Evolutionary conservation across 2,888 invertebrate species (phyloP).

Genomic region (Temnothorax ravouxi): DNA sequence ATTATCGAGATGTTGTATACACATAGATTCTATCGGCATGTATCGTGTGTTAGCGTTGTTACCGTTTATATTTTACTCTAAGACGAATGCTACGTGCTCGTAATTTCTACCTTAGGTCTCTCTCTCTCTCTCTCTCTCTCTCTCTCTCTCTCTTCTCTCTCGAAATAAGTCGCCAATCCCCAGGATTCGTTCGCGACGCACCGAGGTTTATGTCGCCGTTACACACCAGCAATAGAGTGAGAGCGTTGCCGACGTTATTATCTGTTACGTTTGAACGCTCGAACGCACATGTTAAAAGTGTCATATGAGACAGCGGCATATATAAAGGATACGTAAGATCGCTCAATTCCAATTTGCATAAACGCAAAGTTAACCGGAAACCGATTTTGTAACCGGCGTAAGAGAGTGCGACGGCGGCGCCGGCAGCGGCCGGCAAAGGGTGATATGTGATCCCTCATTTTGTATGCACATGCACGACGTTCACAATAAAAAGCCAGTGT

Average conservation of each 20-base stretch:
- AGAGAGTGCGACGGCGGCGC: not conserved
- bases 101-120: constrained; percentile 25
- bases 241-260: not conserved
- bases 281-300: constrained; percentile 1
- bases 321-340: constrained; percentile 26
- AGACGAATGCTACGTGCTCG: constrained; percentile 41
- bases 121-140: not conserved
- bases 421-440: constrained; percentile 53
- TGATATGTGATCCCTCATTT: constrained; percentile 62
- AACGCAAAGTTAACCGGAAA: constrained; percentile 8
- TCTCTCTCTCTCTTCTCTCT: not conserved
- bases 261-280: constrained; percentile 14
- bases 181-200: not conserved
- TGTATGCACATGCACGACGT: constrained; percentile 62
- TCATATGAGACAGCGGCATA: not conserved
- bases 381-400: constrained; percentile 2
- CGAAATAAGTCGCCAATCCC: not conserved
- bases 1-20: constrained; percentile 56
- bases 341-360: constrained; percentile 20
- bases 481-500: constrained; percentile 45
- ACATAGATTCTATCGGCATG: constrained; percentile 18
- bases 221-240: not conserved
- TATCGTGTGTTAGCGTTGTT: constrained; percentile 65
- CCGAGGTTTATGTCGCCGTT: not conserved
- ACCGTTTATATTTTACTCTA: constrained; percentile 69